Evolutionary conservation across 2,888 invertebrate genomes (phyloP).

Genomic region (Asteroscopus sphinx): DNA sequence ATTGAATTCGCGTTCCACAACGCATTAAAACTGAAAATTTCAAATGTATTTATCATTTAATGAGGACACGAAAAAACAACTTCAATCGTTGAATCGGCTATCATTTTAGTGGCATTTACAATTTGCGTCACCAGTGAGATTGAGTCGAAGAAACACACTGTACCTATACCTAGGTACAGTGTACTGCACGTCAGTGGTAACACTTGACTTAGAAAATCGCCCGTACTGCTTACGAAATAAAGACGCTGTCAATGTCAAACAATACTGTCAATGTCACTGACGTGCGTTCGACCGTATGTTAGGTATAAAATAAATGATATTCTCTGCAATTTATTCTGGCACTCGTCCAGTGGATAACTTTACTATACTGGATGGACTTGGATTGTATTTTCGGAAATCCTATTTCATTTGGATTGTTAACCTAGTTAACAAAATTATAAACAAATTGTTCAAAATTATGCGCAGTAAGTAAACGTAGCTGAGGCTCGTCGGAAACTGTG

Average conservation of each 20-base stretch:
- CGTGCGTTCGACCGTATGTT: no score
- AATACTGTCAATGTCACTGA: no score
- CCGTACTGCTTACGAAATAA: no score
- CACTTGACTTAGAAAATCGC: no score
- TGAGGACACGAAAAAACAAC: slow-evolving; percentile 3
- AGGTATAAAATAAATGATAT: slow-evolving; percentile 22
- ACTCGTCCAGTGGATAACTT: slow-evolving; percentile 59
- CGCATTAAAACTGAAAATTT: no score
- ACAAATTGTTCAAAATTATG: slow-evolving; percentile 21
- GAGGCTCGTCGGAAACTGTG: no score
- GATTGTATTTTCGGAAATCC: slow-evolving; percentile 70
- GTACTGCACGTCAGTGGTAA: no score
- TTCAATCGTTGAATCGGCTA: not conserved
- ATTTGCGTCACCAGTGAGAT: slow-evolving; percentile 11
- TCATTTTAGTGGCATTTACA: slow-evolving; percentile 6
- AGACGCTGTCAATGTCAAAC: no score
- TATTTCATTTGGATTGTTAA: slow-evolving; percentile 70
- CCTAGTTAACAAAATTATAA: slow-evolving; percentile 67
- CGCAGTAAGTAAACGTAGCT: not conserved
- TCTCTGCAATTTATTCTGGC: slow-evolving; percentile 66
- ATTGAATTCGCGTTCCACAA: no score
- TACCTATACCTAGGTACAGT: no score
- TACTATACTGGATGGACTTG: slow-evolving; percentile 58
- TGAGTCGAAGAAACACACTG: slow-evolving; percentile 24
- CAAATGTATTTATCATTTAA: not conserved